Base-by-base conservation (phyloP, 2,797 vertebrate genomes). In the Monodelphis domestica region DNA sequence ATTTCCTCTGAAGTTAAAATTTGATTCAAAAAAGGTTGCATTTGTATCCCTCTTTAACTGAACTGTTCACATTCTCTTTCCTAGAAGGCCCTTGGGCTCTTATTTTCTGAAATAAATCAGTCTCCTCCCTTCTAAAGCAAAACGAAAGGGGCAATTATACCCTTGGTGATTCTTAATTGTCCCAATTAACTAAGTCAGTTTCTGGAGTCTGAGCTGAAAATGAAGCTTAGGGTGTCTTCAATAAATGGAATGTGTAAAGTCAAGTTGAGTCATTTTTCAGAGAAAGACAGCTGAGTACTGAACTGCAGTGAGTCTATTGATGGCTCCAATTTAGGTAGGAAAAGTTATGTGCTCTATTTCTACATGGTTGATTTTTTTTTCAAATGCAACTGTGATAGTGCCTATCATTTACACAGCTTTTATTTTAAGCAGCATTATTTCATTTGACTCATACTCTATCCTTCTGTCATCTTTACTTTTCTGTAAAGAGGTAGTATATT, bases 31-130 rank as follows among this genome's bases (percentile, higher is more conserved):
- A 96, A 96, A 89, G 53, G 21, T 4, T 59, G n/a, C 55, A 88
- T 91, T 95, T 53, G 94, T 97, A 94, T 89, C 93, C 2, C 0
- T 15, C 56, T 93, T 95, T 89, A 12, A 3, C 50, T 53, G 52
- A 94, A 89, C 91, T 84, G 26, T 92, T 94, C 59, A 94, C 92
- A 88, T 93, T 96, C 70, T 94, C 89, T 96, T 93, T 93, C 59
- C 63, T 97, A 56, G 87, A 11, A 92, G 59, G 57, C 59, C 89
- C 88, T 17, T 90, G 50, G 90, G 92, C 96, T 95, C 96, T 97
- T 97, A 88, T 97, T 97, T 96, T 94, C 59, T 87, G 93, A 97
- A 89, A 97, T 96, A 97, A 97, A 97, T 97, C 95, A 97, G 88
- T 95, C 78, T 92, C 89, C 92, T 95, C 93, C 91, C 53, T 94